These are phyloP conservation scores for Drosophila tani DNA, from an alignment of 1,140 invertebrate species.

Conservation along the genomic window DNA sequence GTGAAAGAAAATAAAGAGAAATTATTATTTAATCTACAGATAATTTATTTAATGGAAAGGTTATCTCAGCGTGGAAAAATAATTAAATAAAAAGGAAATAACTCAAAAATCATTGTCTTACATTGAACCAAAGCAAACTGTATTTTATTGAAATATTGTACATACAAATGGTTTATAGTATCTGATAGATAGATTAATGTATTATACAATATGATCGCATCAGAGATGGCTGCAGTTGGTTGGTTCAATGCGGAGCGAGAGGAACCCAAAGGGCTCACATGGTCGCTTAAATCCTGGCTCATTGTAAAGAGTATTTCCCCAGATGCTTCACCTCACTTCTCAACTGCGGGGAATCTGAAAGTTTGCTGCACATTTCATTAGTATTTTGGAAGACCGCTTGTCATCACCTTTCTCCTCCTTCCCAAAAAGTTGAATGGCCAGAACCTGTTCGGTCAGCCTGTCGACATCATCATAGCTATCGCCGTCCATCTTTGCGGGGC, in stretches of 20 bases:
- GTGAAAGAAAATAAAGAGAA: too few species aligned
- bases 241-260: not conserved
- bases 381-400: not conserved
- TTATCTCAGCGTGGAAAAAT: not conserved
- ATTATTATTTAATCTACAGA: too few species aligned
- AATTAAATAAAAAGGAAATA: not conserved
- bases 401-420: not conserved
- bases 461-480: slow-evolving; percentile 24
- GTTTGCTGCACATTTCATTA: slow-evolving; percentile 29
- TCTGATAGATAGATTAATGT: not conserved
- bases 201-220: not conserved
- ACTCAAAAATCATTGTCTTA: not conserved
- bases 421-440: slow-evolving; percentile 10
- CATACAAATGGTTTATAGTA: not conserved
- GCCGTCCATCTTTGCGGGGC: not conserved
- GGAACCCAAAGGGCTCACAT: not conserved
- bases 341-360: not conserved
- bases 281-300: not conserved
- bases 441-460: slow-evolving; percentile 23
- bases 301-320: not conserved
- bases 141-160: slow-evolving; percentile 16
- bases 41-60: not conserved
- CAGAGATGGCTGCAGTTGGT: not conserved
- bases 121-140: slow-evolving; percentile 7
- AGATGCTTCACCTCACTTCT: not conserved